Evolutionary conservation across 2,113 vertebrate genomes (phyloP), one percentile per base, ranked within the genome.

Genomic region (Forbesichthys papilliferus): DNA sequence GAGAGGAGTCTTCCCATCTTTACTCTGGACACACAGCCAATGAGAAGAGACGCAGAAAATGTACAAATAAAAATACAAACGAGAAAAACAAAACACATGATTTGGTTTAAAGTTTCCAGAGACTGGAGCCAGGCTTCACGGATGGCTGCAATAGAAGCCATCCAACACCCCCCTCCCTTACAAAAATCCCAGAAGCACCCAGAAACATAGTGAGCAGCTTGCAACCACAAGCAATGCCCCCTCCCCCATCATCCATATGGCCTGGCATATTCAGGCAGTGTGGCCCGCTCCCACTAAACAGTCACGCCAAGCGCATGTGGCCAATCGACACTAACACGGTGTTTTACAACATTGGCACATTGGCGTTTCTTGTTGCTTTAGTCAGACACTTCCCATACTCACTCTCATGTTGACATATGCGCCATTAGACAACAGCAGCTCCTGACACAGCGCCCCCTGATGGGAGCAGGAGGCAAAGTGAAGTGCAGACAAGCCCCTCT

Each of bases 381-480:
- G 11, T 51, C 3, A 27, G 14, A 20, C 8, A 9, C 11, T 64
- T 64, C 6, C 47, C 56, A 27, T 27, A 66, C 93, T 54, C 87
- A 98, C 98, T 96, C 94, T 96, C 88, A 94, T 93, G 88, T 98
- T 98, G 86, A 99, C 94, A 80, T 96, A 93, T 11, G 97, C 97
- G 70, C 95, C 95, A 0, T 96, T 95, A 80, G 94, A 91, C 81
- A 98, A 91, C 49, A 99, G 90, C 79, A 98, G 93, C 83, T 99
- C 96, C 91, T 99, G 94, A 87, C 98, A 99, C 80, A 98, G 84
- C 0, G 96, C 97, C 79, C 98, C 97, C 57, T 98, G 98, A 34
- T 96, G 96, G 18, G 97, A 99, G 0, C 96, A 96, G 68, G 98
- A 95, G 68, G 97, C 96, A 80, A 99, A 98, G 89, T 99, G 98